These are phyloP conservation scores for Drosophila nr. perissopoda DNA, from an alignment of 2,888 invertebrate genomes.

Conservation along the genomic window DNA sequence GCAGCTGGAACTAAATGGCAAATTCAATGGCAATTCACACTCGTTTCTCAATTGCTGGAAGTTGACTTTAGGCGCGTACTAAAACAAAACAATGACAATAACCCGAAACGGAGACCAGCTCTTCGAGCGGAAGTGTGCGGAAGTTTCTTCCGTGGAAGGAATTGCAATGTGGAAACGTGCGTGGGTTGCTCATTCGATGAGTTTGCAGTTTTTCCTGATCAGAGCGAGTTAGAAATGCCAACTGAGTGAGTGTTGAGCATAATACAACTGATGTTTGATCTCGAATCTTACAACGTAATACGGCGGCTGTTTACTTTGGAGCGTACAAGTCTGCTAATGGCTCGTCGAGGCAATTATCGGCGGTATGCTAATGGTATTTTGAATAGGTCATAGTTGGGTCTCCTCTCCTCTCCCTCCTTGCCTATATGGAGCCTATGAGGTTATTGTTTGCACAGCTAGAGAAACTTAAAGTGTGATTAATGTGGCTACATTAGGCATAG, in stretches of 20 bases:
- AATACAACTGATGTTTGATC: constrained; percentile 55
- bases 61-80: constrained; percentile 75
- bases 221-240: not conserved
- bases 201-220: constrained; percentile 46
- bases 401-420: not conserved
- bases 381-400: constrained; percentile 50
- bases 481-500: constrained; percentile 60
- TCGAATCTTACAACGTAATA: constrained; percentile 71
- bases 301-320: constrained; percentile 67
- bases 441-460: constrained; percentile 63
- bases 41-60: constrained; percentile 74
- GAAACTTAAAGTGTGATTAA: constrained; percentile 73
- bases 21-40: constrained; percentile 77
- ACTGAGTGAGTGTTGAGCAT: constrained; percentile 19
- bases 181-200: constrained; percentile 47
- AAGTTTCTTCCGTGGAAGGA: constrained; percentile 47
- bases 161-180: constrained; percentile 46
- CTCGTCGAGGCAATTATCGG: constrained; percentile 67
- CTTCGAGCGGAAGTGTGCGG: constrained; percentile 51
- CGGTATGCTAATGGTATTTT: constrained; percentile 76
- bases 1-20: constrained; percentile 70
- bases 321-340: constrained; percentile 67
- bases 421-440: constrained; percentile 4
- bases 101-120: constrained; percentile 4
- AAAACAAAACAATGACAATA: constrained; percentile 25